These are phyloP conservation scores for Diabrotica virgifera DNA, from an alignment of 1,140 invertebrate species.

Conservation along the genomic window DNA sequence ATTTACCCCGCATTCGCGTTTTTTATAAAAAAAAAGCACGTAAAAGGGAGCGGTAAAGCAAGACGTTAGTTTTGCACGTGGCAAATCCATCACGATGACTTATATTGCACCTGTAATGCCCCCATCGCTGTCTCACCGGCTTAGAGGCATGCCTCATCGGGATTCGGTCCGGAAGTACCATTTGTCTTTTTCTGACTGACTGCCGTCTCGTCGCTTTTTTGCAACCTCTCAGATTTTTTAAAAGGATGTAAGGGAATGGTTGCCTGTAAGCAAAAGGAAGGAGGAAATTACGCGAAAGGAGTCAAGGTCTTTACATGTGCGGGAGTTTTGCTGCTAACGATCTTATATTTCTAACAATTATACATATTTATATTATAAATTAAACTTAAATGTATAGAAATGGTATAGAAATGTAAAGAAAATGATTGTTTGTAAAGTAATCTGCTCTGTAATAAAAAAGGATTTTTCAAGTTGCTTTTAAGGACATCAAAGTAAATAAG, in stretches of 20 bases:
- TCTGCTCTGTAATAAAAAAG: too few species aligned
- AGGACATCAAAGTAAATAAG: too few species aligned
- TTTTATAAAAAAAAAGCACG: too few species aligned
- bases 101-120: constrained; percentile 15
- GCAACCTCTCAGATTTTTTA: constrained; percentile 1
- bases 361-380: too few species aligned
- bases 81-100: constrained; percentile 11
- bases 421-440: too few species aligned
- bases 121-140: not conserved
- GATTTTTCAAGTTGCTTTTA: too few species aligned
- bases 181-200: constrained; percentile 6
- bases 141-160: not conserved
- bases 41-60: not conserved
- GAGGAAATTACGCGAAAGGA: not conserved
- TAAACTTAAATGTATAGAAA: too few species aligned
- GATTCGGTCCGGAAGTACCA: constrained; percentile 7
- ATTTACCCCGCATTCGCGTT: too few species aligned
- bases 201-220: constrained; percentile 6
- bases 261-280: not conserved
- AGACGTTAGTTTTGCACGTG: constrained; percentile 6
- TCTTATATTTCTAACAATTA: too few species aligned
- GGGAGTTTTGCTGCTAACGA: too few species aligned
- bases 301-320: not conserved
- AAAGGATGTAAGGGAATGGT: not conserved
- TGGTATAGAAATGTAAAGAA: too few species aligned